Percentiles rank a stretch among this genome's conserved stretches.
Evolutionary conservation across 2,797 vertebrate genomes (phyloP).

Genomic region (Chaunax sp.): DNA sequence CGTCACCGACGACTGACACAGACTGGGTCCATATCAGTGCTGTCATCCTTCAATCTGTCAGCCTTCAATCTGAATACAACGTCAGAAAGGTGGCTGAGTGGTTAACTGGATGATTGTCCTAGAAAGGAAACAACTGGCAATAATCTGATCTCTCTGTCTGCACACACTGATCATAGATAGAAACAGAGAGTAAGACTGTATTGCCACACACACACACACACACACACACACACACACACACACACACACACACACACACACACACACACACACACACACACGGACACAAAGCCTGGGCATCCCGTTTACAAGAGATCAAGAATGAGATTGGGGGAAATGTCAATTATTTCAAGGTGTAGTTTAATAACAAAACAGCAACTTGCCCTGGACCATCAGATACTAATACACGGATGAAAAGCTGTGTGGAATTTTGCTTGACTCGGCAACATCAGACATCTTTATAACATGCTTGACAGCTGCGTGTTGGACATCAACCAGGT

Average conservation of each 20-base stretch:
- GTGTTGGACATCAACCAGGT: conserved; percentile 16
- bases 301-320: not conserved
- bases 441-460: conserved; percentile 16
- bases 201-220: conserved; percentile 1
- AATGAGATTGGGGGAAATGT: not conserved
- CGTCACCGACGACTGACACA: conserved; percentile 29
- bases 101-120: conserved; percentile 47
- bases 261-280: conserved; percentile 5
- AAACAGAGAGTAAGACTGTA: conserved; percentile 17
- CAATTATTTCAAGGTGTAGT: conserved; percentile 22
- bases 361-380: conserved; percentile 3
- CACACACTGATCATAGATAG: conserved; percentile 30
- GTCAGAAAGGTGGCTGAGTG: too few relatives aligned
- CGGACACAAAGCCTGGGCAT: not conserved
- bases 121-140: conserved; percentile 65
- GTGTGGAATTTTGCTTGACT: conserved; percentile 21
- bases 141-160: conserved; percentile 44
- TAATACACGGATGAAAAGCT: not conserved
- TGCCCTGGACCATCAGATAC: not conserved
- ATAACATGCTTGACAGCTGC: conserved; percentile 11
- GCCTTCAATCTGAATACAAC: conserved; percentile 10
- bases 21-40: conserved; percentile 27
- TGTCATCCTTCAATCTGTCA: conserved; percentile 30
- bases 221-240: conserved; percentile 14
- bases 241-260: conserved; percentile 5